These are phyloP conservation scores for Amyelois transitella DNA, from an alignment of 1,140 invertebrate species.

Conservation along the genomic window DNA sequence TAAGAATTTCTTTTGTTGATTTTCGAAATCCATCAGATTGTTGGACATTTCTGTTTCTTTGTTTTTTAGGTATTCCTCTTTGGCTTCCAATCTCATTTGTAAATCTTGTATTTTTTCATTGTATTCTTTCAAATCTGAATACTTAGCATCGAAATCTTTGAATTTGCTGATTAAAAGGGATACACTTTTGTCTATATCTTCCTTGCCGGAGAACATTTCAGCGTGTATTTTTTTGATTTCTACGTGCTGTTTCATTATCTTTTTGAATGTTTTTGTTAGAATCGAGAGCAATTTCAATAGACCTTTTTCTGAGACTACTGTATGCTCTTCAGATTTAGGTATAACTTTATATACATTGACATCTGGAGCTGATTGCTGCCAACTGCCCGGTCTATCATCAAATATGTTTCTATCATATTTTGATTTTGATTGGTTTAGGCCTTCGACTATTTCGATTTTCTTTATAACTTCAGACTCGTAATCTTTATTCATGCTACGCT, in stretches of 20 bases:
- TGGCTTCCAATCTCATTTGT: conserved; percentile 29
- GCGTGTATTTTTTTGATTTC: conserved; percentile 51
- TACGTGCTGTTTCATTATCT: conserved; percentile 57
- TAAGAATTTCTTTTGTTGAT: conserved; percentile 58
- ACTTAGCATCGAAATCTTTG: conserved; percentile 47
- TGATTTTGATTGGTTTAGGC: conserved; percentile 2
- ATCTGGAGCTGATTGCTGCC: conserved; percentile 33
- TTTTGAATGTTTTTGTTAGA: conserved; percentile 59
- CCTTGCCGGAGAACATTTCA: conserved; percentile 34
- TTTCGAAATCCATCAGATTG: conserved; percentile 51
- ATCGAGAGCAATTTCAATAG: conserved; percentile 54
- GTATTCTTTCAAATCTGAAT: conserved; percentile 31
- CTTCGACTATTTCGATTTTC: conserved; percentile 30
- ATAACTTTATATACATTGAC: conserved; percentile 36
- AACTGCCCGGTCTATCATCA: conserved; percentile 32
- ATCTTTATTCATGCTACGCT: conserved; percentile 37
- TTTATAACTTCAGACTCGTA: conserved; percentile 32
- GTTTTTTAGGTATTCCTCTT: conserved; percentile 30
- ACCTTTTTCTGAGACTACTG: conserved; percentile 44
- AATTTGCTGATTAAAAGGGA: conserved; percentile 35
- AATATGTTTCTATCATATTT: conserved; percentile 35
- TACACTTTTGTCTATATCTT: conserved; percentile 44
- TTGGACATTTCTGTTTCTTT: conserved; percentile 44
- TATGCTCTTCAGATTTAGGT: conserved; percentile 22
- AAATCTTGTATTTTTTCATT: conserved; percentile 37